Base-by-base conservation (phyloP, 2,888 invertebrate species). In the Aspidiotus rigidus region DNA sequence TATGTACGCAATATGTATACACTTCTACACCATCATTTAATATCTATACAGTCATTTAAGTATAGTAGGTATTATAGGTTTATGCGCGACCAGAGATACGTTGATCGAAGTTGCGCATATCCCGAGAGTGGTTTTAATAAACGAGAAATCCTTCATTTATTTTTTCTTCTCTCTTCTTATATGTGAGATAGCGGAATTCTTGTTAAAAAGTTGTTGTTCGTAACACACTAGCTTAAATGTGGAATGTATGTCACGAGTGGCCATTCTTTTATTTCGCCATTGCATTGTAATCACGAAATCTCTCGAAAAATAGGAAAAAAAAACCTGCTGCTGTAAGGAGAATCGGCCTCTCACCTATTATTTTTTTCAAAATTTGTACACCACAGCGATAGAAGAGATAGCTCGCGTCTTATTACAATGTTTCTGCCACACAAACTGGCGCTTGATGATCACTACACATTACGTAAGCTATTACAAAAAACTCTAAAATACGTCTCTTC, bases 181-280 rank as follows among this genome's bases (percentile, higher is more conserved):
- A 13, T 49, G 11, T 49, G 49, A 49, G 49, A 49, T 49, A 49
- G 49, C 49, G 49, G 49, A 49, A 49, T 49, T 49, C 49, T 49
- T 49, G 49, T 49, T 49, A 11, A 56, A 59, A 66, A 66, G 57
- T 57, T 57, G 66, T 64, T 64, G 64, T 56, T 59, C 42, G 66
- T 66, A 66, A 66, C 66, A 66, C 66, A 66, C 66, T 66, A 66
- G 66, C 66, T 66, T 59, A 66, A 66, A 66, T 59, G 66, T 41
- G 49, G 53, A 66, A 66, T 49, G 49, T 49, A 49, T 49, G 49
- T 49, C 49, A 49, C 49, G 49, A 49, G 49, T 49, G 49, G n/a
- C 49, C n/a, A 49, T 49, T 49, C 49, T 49, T 49, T 49, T n/a
- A 49, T 49, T 49, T 49, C 49, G 49, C 49, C 49, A 49, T 49